A percentile compares a stretch with the other conserved stretches of the same genome.
Conservation (phyloP, 2,888 invertebrate species). For the Philereme transversata region DNA sequence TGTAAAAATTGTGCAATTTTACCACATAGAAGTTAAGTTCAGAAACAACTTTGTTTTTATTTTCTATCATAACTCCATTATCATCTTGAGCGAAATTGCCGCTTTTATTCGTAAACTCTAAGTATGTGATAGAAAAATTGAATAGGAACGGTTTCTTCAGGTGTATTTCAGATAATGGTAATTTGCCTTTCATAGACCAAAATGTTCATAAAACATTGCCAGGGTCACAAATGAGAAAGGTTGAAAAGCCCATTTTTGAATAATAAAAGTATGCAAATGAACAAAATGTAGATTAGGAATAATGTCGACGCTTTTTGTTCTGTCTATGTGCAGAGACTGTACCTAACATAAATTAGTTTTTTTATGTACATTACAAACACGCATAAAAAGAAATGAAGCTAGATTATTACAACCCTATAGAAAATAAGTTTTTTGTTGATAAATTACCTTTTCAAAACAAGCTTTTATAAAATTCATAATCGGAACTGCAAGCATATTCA, state of each 20-base stretch:
- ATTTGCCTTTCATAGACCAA: background rate
- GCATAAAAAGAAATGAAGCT: too few species aligned
- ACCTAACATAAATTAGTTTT: too few species aligned
- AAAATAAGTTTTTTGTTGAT: too few species aligned
- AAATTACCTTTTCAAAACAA: too few species aligned
- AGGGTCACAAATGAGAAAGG: background rate
- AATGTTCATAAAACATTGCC: background rate
- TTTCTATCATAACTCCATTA: conserved; percentile 7
- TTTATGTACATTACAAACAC: too few species aligned
- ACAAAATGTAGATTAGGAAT: conserved; percentile 4
- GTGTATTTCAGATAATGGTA: background rate
- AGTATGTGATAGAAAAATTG: background rate
- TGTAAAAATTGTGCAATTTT: background rate
- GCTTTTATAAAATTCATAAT: too few species aligned
- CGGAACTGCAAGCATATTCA: too few species aligned
- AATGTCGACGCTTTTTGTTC: background rate
- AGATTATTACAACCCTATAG: too few species aligned
- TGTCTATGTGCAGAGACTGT: background rate
- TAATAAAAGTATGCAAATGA: conserved; percentile 2
- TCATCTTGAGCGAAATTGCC: background rate
- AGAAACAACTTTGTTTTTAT: background rate
- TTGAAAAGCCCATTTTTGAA: conserved; percentile 1
- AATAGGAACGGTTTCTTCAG: background rate
- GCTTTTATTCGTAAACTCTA: conserved; percentile 2
- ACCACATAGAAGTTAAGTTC: background rate